phyloP scores from a whole-genome alignment of 2,797 vertebrate species.

The Danio kyathit region DNA sequence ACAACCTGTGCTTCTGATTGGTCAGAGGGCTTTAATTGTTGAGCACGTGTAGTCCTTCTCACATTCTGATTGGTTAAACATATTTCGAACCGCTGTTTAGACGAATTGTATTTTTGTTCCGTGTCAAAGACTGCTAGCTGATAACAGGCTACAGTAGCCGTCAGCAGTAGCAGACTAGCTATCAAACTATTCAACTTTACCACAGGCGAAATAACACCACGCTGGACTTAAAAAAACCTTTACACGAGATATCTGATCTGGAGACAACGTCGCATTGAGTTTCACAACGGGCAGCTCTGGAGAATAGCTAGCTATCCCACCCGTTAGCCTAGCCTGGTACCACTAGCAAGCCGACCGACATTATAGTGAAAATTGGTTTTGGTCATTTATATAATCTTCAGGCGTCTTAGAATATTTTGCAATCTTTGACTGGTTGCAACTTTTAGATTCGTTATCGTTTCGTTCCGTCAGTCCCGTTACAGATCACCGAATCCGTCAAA shows the following conservation, averaged over 20 bases:
- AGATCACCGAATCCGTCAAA: slow-evolving; percentile 2
- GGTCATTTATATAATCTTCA: neutral
- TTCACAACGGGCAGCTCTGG: neutral
- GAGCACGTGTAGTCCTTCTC: slow-evolving; percentile 39
- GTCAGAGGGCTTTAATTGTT: slow-evolving; percentile 23
- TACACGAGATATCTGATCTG: neutral
- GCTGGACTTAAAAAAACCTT: neutral
- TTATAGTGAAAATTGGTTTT: neutral
- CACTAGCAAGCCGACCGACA: neutral
- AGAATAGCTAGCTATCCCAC: neutral
- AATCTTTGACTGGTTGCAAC: neutral
- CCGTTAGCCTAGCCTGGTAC: slow-evolving; percentile 36
- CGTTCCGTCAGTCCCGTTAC: neutral
- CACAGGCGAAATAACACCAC: neutral
- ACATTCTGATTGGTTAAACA: slow-evolving; percentile 70
- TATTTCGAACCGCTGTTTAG: slow-evolving; percentile 65
- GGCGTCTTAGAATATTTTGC: neutral
- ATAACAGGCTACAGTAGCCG: slow-evolving; percentile 13
- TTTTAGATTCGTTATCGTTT: neutral
- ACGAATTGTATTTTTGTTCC: slow-evolving; percentile 84
- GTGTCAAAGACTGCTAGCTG: slow-evolving; percentile 75
- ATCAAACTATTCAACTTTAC: neutral
- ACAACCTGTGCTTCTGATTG: slow-evolving; percentile 58
- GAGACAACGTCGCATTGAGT: neutral
- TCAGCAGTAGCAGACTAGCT: slow-evolving; percentile 1